These are phyloP conservation scores for Myotis davidii DNA, from an alignment of 2,113 vertebrate species.

Conservation along the genomic window DNA sequence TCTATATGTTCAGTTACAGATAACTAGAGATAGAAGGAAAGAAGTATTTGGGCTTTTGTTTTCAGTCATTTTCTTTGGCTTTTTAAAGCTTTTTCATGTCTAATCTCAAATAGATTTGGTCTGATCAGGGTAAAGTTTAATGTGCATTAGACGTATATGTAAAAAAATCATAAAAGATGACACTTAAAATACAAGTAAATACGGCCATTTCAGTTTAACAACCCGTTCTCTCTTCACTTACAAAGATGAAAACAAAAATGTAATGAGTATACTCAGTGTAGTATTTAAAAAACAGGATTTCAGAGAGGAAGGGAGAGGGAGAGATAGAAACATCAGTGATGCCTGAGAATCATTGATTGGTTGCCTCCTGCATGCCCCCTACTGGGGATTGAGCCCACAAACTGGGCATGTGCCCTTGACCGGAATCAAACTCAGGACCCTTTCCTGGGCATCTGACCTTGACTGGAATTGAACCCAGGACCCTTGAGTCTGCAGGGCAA, in stretches of 20 bases:
- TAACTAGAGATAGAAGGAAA: background rate
- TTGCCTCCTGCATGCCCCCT: too few species aligned
- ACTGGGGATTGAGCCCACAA: too few species aligned
- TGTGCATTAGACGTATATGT: background rate
- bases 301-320: too few species aligned
- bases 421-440: too few species aligned
- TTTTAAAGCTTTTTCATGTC: conserved; percentile 19
- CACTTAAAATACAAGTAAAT: background rate
- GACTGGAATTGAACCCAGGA: too few species aligned
- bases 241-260: background rate
- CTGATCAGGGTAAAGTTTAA: background rate
- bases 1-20: background rate
- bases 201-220: conserved; percentile 15
- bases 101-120: conserved; percentile 23
- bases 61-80: background rate
- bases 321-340: too few species aligned
- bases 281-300: background rate
- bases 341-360: too few species aligned
- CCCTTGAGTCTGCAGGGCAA: too few species aligned
- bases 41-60: background rate
- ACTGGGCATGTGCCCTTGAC: too few species aligned
- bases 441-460: too few species aligned
- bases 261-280: background rate
- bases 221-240: background rate
- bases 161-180: background rate